These are phyloP conservation scores for Leptosomus discolor DNA, from an alignment of 2,113 vertebrate species.

Conservation along the genomic window DNA sequence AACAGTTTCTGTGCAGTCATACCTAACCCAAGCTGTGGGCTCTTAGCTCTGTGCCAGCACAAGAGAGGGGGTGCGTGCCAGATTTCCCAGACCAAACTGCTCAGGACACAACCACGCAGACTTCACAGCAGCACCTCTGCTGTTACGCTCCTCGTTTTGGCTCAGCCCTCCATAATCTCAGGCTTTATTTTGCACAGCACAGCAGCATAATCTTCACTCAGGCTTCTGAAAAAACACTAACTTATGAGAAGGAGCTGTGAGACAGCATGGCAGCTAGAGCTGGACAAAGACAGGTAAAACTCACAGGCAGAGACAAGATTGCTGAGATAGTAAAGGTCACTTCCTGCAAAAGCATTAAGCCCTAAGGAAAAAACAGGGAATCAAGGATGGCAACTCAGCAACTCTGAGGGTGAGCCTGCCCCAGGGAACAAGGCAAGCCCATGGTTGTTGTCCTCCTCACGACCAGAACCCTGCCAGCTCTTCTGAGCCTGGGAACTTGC, in stretches of 20 bases:
- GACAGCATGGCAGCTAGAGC: not conserved
- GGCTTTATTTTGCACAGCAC: not conserved
- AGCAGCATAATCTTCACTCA: not conserved
- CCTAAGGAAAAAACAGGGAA: not conserved
- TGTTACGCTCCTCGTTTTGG: not conserved
- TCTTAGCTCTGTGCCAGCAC: not conserved
- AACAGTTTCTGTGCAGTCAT: not conserved
- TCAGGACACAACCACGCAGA: not conserved
- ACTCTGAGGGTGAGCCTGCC: not conserved
- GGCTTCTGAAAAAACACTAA: not conserved
- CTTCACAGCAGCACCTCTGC: not conserved
- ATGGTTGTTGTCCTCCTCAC: accelerated
- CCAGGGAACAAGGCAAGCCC: not conserved
- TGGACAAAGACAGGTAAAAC: not conserved
- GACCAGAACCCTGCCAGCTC: not conserved
- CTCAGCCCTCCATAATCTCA: not conserved
- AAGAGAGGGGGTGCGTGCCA: accelerated
- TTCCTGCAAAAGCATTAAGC: not conserved
- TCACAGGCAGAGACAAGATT: not conserved
- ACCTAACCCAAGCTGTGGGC: not conserved
- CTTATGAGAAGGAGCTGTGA: not conserved
- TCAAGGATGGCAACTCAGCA: not conserved
- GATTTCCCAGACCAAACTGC: not conserved
- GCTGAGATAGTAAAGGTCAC: not conserved
- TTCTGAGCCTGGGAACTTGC: not conserved